These are phyloP conservation scores for Hirundo rustica DNA, from an alignment of 2,797 vertebrate genomes.

Conservation along the genomic window DNA sequence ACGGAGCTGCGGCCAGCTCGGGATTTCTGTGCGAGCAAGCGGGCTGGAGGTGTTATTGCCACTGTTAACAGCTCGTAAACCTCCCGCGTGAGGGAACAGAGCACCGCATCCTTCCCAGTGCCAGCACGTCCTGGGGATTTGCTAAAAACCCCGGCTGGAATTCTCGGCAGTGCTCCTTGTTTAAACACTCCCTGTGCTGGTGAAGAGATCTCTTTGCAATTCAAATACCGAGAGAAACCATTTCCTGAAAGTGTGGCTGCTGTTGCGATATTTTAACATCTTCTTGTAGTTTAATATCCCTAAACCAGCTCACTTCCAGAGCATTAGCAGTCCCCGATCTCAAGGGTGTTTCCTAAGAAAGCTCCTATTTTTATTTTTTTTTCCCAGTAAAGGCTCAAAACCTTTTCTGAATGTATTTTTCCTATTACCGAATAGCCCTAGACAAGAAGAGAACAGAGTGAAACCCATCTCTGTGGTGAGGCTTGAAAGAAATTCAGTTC, in stretches of 20 bases:
- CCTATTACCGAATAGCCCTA: fast-evolving
- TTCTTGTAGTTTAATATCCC: background rate
- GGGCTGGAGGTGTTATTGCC: fast-evolving
- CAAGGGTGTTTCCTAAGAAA: background rate
- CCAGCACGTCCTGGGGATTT: background rate
- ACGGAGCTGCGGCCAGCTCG: fast-evolving
- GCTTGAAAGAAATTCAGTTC: background rate
- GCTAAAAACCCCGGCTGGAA: background rate
- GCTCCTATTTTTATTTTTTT: background rate
- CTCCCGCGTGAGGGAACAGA: fast-evolving
- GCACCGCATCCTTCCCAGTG: background rate
- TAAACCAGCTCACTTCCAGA: background rate
- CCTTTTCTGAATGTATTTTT: background rate
- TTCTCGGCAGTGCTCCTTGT: background rate
- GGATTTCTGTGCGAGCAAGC: fast-evolving
- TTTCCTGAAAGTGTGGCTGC: background rate
- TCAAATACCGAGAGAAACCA: background rate
- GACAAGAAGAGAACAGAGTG: background rate
- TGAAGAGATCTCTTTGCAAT: background rate
- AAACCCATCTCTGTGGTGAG: background rate
- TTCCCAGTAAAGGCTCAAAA: background rate
- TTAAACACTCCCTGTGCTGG: background rate
- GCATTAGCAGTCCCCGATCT: background rate
- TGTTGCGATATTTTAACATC: background rate
- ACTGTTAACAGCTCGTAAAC: fast-evolving